A percentile compares a stretch with the other conserved stretches of the same genome.
Conservation (phyloP, 2,113 vertebrate genomes). For the Struthidea cinerea region DNA sequence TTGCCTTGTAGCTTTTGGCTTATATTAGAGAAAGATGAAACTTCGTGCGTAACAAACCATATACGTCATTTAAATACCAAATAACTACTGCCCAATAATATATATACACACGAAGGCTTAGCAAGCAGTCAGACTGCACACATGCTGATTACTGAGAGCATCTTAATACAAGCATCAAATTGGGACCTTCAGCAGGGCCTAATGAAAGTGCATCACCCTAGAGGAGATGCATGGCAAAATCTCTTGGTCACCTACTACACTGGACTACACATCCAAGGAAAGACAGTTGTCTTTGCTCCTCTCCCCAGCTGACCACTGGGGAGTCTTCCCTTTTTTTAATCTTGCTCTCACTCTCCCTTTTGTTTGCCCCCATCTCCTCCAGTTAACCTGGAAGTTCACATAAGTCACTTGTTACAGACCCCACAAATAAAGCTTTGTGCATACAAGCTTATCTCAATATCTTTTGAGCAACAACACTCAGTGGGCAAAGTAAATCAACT, state of each 20-base stretch:
- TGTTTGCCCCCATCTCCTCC: not conserved
- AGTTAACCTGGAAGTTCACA: not conserved
- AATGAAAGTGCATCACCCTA: not conserved
- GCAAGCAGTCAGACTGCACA: not conserved
- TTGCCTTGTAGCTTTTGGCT: not conserved
- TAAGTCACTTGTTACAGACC: not conserved
- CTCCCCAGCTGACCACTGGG: not conserved
- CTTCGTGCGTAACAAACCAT: not conserved
- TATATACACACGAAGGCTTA: not conserved
- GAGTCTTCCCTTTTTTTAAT: not conserved
- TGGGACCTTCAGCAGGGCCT: not conserved
- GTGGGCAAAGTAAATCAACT: not conserved
- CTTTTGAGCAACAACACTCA: not conserved
- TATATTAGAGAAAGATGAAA: not conserved
- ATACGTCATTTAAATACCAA: not conserved
- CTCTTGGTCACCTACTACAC: not conserved
- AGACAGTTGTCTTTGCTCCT: not conserved
- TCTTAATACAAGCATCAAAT: not conserved
- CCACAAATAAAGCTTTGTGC: not conserved
- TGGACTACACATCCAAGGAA: not conserved
- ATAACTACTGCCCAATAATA: not conserved
- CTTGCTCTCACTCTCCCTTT: not conserved
- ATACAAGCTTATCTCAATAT: not conserved
- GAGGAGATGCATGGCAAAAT: not conserved
- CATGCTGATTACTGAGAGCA: not conserved